Conservation (phyloP, 2,113 vertebrate species). For the Cryptoleucopteryx plumbea region DNA sequence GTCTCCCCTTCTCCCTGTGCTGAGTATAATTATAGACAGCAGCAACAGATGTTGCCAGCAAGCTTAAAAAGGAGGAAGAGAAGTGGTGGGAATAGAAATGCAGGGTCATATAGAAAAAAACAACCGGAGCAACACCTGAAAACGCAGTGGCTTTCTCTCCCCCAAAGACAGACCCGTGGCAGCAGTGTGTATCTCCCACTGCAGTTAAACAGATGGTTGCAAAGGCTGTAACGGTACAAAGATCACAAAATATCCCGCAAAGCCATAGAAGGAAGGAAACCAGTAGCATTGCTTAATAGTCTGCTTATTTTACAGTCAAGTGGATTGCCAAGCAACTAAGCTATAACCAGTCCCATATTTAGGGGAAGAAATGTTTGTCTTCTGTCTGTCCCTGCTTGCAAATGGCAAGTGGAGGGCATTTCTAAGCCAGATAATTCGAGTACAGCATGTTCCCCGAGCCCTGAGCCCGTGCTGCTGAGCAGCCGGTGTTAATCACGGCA, state of each 20-base stretch:
- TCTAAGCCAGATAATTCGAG: constrained; percentile 24
- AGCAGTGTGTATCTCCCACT: not conserved
- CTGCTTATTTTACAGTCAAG: constrained; percentile 59
- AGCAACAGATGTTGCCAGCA: not conserved
- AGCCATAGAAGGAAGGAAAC: constrained; percentile 65
- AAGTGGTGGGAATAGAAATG: not conserved
- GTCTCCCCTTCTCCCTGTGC: not conserved
- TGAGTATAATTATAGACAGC: not conserved
- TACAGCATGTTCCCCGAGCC: constrained; percentile 38
- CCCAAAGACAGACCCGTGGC: accelerated
- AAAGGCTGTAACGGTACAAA: not conserved
- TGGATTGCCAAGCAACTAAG: constrained; percentile 53
- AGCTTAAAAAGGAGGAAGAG: constrained; percentile 2
- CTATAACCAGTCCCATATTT: constrained; percentile 48
- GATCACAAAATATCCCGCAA: not conserved
- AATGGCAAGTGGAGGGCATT: constrained; percentile 44
- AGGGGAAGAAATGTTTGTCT: constrained; percentile 56
- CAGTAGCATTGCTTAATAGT: constrained; percentile 54
- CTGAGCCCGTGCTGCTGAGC: not conserved
- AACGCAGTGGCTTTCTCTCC: not conserved
- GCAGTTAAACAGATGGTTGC: not conserved
- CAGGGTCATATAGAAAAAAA: not conserved
- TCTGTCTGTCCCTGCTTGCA: constrained; percentile 23
- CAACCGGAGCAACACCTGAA: not conserved
- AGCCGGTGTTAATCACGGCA: not conserved